These are phyloP conservation scores for Anadara kagoshimensis DNA, from an alignment of 1,140 invertebrate genomes.

Conservation along the genomic window DNA sequence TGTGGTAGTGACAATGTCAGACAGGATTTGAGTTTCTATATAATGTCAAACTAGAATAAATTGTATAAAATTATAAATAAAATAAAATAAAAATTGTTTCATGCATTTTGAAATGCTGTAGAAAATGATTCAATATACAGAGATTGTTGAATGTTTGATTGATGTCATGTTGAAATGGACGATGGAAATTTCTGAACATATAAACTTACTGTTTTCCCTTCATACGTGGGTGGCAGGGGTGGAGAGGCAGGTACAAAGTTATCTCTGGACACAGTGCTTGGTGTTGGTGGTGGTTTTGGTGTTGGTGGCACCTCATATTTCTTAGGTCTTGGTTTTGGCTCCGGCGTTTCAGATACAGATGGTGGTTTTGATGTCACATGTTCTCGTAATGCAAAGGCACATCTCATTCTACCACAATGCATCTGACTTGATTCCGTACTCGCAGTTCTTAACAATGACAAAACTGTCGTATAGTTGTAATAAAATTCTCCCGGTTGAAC, in stretches of 20 bases:
- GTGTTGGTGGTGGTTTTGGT: conserved; percentile 36
- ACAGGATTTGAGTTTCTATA: too few relatives aligned
- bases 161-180: too few relatives aligned
- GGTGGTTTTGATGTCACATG: conserved; percentile 40
- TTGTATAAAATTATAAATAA: too few relatives aligned
- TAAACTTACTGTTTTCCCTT: conserved; percentile 55
- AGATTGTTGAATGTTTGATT: too few relatives aligned
- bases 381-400: conserved; percentile 56
- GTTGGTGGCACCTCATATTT: conserved; percentile 12
- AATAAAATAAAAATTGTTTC: too few relatives aligned
- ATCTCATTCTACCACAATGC: conserved; percentile 69
- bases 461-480: conserved; percentile 61
- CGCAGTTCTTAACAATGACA: conserved; percentile 56
- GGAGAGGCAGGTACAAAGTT: conserved; percentile 50
- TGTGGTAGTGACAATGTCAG: too few relatives aligned
- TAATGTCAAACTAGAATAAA: too few relatives aligned
- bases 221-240: conserved; percentile 45
- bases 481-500: conserved; percentile 66
- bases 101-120: too few relatives aligned
- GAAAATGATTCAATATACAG: too few relatives aligned
- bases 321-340: conserved; percentile 22
- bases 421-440: conserved; percentile 62
- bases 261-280: conserved; percentile 58
- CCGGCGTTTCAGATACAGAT: conserved; percentile 31
- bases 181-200: too few relatives aligned